Percentiles rank a stretch among this genome's conserved stretches.
phyloP scores from a whole-genome alignment of 2,113 vertebrate genomes.

The Albula glossodonta region DNA sequence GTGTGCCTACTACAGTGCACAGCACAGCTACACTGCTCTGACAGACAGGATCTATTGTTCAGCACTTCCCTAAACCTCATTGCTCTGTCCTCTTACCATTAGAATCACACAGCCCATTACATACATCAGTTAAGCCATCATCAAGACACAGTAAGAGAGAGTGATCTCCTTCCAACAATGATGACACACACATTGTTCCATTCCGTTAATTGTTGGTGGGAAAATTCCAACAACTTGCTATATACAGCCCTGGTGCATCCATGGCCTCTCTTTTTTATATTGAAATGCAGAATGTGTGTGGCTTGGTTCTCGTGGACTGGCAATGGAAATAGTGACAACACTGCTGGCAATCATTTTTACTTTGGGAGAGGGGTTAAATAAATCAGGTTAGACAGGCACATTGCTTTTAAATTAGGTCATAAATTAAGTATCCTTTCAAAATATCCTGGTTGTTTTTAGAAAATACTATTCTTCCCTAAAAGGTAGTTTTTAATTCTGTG shows the following conservation, averaged over 20 bases:
- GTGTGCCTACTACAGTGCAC: not conserved
- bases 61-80: not conserved
- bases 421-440: not conserved
- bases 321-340: conserved; percentile 8
- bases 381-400: not conserved
- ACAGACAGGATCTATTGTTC: not conserved
- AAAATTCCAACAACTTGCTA: conserved; percentile 46
- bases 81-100: not conserved
- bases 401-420: not conserved
- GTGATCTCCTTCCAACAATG: not conserved
- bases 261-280: not conserved
- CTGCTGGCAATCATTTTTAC: conserved; percentile 3
- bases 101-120: conserved; percentile 22
- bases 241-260: conserved; percentile 39
- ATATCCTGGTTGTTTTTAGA: not conserved
- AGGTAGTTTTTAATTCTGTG: not conserved
- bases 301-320: not conserved
- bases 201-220: conserved; percentile 57
- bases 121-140: not conserved
- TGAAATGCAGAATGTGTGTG: not conserved
- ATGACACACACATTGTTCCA: conserved; percentile 16
- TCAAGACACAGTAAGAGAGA: not conserved
- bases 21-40: not conserved
- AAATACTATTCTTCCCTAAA: not conserved
- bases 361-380: not conserved